These are phyloP conservation scores for Tetragnatha montana DNA, from an alignment of 2,888 invertebrate species.

Conservation along the genomic window DNA sequence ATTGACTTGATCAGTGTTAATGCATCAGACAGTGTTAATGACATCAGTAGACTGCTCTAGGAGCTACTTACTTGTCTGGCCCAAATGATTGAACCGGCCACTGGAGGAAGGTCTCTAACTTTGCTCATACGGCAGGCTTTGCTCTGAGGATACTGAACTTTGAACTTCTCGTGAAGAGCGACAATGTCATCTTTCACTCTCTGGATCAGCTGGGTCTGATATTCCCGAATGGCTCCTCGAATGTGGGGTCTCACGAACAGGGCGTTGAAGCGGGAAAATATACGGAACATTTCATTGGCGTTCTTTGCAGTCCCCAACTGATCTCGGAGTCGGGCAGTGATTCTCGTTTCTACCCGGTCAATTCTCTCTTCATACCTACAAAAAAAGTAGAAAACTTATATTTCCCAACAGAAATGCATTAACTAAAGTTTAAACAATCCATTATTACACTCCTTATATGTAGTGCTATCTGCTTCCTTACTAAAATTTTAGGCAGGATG, in stretches of 20 bases:
- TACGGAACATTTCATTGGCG: slow-evolving; percentile 99
- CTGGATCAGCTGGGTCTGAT: slow-evolving; percentile 98
- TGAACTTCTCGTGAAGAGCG: slow-evolving; percentile 97
- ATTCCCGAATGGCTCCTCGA: slow-evolving; percentile 98
- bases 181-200: slow-evolving; percentile 99
- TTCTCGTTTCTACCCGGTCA: slow-evolving; percentile 97
- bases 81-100: slow-evolving; percentile 99
- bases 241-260: slow-evolving; percentile 99
- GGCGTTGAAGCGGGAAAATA: slow-evolving; percentile 97
- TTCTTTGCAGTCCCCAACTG: slow-evolving; percentile 99
- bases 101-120: slow-evolving; percentile 95
- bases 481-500: too few species aligned
- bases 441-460: too few species aligned
- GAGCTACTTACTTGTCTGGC: slow-evolving; percentile 81
- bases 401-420: too few species aligned
- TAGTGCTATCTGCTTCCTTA: too few species aligned
- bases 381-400: not conserved
- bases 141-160: slow-evolving; percentile 96
- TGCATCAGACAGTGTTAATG: slow-evolving; percentile 1
- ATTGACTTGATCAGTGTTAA: not conserved
- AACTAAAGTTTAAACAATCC: too few species aligned
- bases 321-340: slow-evolving; percentile 97
- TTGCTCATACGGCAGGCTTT: slow-evolving; percentile 93
- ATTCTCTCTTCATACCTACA: slow-evolving; percentile 95
- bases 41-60: too few species aligned